Evolutionary conservation across 2,113 vertebrate genomes (phyloP), one percentile per base, ranked within the genome.

Genomic region (Cepphus grylle): DNA sequence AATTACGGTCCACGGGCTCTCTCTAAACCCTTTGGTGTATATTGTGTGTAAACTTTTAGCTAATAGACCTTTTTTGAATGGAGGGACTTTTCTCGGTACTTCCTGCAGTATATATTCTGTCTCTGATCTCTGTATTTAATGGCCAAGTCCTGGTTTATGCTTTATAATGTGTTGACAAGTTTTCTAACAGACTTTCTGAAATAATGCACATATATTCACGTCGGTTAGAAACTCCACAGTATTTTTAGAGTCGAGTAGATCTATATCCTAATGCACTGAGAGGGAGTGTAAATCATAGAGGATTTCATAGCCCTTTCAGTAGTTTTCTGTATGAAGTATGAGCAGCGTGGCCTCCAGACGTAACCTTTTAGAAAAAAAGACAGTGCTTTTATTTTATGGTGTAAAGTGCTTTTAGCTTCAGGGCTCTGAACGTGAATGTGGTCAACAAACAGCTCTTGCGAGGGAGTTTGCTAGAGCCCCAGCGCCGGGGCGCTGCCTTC

Each of bases 311-410:
- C 97, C 98, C 97, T 98, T 98, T 98, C 98, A 98, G 98, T 98
- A 98, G 98, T 98, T 98, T 98, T 98, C 98, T 97, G 97, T 98
- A 98, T 98, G 98, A 98, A 98, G 98, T 98, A 98, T 98, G 98
- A 98, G 98, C 97, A 96, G 97, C 96, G 97, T 98, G 98, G 98
- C 98, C 98, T 98, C 98, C 98, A 98, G 98, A 98, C 98, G 97
- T 98, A 98, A 98, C 98, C 98, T 98, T 98, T 98, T 97, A 97
- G 98, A 97, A 98, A 98, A 98, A 98, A 98, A 98, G 98, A 98
- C 98, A 98, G 98, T 98, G 98, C 98, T 98, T 98, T 98, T 98
- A 98, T 98, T 98, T 98, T 98, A 98, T 98, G 98, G 98, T 98
- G 98, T 98, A 98, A 98, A 98, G 98, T 98, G 98, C 98, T 98